These are phyloP conservation scores for Mechanitis messenoides DNA, from an alignment of 2,888 invertebrate species.

Conservation along the genomic window DNA sequence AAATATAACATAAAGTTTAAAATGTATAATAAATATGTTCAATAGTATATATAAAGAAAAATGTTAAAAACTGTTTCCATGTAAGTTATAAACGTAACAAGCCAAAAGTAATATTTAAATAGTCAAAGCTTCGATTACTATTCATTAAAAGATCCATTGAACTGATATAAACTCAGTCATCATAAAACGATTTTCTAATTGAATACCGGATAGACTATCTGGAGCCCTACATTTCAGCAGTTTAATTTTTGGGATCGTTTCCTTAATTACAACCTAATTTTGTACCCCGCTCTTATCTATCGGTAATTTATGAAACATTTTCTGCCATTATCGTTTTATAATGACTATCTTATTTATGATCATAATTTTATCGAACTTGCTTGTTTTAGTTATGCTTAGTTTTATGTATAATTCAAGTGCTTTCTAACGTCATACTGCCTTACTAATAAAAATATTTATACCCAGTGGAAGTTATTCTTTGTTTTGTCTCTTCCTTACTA, in stretches of 20 bases:
- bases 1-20: no score
- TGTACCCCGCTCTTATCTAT: slow-evolving; percentile 19
- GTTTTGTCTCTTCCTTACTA: no score
- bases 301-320: slow-evolving; percentile 18
- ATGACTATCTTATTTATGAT: slow-evolving; percentile 18
- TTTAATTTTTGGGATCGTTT: slow-evolving; percentile 25
- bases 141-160: background rate
- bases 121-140: no score
- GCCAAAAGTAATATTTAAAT: no score
- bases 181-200: slow-evolving; percentile 30
- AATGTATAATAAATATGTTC: no score
- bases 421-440: slow-evolving; percentile 12
- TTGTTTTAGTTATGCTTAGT: slow-evolving; percentile 3
- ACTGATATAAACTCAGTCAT: slow-evolving; percentile 17
- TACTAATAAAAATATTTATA: no score
- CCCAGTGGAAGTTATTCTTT: no score
- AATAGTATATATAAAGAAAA: no score
- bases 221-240: slow-evolving; percentile 24
- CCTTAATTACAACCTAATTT: slow-evolving; percentile 25
- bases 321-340: slow-evolving; percentile 20
- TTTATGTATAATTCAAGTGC: slow-evolving; percentile 7
- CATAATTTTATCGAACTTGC: slow-evolving; percentile 10
- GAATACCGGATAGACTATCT: slow-evolving; percentile 28
- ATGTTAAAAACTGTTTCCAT: no score
- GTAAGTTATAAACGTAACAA: no score